Evolutionary conservation across 2,113 vertebrate species (phyloP).

Genomic region (Lamprotornis superbus): DNA sequence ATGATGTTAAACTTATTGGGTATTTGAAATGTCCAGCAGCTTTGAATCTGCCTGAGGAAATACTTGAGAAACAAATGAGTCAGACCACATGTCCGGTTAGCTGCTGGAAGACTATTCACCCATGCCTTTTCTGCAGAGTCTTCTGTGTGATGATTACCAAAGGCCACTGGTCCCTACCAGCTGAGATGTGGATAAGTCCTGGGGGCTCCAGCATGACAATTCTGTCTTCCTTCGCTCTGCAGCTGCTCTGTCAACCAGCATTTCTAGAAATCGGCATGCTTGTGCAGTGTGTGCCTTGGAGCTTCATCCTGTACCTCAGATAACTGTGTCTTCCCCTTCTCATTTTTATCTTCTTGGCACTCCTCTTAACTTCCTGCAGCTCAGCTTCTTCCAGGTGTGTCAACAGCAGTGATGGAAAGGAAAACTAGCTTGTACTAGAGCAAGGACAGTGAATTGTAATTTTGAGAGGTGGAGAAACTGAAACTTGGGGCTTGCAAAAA

Average conservation of each 20-base stretch:
- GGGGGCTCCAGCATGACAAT: neutral
- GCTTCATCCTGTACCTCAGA: neutral
- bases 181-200: neutral
- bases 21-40: neutral
- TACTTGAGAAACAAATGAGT: neutral
- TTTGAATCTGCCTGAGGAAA: neutral
- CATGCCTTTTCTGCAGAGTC: neutral
- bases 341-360: neutral
- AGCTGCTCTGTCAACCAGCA: neutral
- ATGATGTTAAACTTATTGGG: neutral
- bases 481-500: neutral
- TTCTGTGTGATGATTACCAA: neutral
- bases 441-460: neutral
- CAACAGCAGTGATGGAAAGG: neutral
- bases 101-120: neutral
- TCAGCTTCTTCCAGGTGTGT: neutral
- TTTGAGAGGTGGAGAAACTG: neutral
- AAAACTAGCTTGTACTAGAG: neutral
- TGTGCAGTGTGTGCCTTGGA: neutral
- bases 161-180: neutral
- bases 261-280: neutral
- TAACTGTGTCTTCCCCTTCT: neutral
- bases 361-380: neutral
- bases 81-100: neutral
- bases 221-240: neutral